These are phyloP conservation scores for Daktulosphaira vitifoliae DNA, from an alignment of 1,140 invertebrate genomes.

Conservation along the genomic window DNA sequence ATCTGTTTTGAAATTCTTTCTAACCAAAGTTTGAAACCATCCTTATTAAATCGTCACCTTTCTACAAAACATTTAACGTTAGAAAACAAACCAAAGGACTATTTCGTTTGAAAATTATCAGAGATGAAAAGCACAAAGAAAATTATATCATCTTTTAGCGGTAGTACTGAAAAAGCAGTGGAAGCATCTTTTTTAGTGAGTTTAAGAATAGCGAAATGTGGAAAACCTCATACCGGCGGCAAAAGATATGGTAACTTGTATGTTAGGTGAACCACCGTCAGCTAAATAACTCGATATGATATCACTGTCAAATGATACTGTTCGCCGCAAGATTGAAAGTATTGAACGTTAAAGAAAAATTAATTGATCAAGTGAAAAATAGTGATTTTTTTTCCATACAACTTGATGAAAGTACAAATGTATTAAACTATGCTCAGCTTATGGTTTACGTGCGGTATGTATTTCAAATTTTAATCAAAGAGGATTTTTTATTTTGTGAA, in stretches of 20 bases:
- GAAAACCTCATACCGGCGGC: too few species aligned
- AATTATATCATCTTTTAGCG: conserved; percentile 11
- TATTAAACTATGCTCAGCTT: neutral
- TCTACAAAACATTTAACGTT: too few species aligned
- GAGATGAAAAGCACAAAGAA: conserved; percentile 4
- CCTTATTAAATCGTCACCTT: too few species aligned
- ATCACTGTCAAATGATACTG: conserved; percentile 15
- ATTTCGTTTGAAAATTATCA: neutral
- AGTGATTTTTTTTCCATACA: neutral
- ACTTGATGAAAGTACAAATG: conserved; percentile 11
- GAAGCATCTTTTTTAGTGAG: conserved; percentile 1
- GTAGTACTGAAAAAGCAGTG: conserved; percentile 10
- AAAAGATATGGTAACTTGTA: too few species aligned
- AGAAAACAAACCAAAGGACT: too few species aligned
- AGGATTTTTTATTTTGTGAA: too few species aligned
- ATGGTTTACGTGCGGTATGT: conserved; percentile 7
- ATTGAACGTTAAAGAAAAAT: neutral
- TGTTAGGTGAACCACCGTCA: neutral
- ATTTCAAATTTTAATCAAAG: neutral
- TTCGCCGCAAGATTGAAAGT: conserved; percentile 4
- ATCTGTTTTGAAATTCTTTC: too few species aligned
- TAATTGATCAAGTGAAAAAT: conserved; percentile 1
- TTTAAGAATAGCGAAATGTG: too few species aligned
- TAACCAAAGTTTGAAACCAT: too few species aligned
- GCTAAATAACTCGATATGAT: conserved; percentile 14